These are phyloP conservation scores for Tenthredo amoena DNA, from an alignment of 2,888 invertebrate genomes.

Conservation along the genomic window DNA sequence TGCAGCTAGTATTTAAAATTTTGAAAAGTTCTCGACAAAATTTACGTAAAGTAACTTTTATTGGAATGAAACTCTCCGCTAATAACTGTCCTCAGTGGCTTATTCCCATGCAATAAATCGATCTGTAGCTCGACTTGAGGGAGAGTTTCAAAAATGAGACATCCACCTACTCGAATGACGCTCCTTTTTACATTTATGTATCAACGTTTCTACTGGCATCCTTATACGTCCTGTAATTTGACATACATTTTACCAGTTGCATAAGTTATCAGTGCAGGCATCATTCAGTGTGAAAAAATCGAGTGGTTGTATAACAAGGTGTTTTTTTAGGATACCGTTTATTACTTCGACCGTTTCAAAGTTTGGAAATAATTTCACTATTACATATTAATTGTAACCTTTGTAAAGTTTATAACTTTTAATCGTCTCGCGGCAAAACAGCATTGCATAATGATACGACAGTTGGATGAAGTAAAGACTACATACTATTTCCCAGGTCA, in stretches of 20 bases:
- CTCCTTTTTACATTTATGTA: not conserved
- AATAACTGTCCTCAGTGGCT: not conserved
- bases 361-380: not conserved
- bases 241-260: conserved; percentile 1
- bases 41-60: not conserved
- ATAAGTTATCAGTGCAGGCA: not conserved
- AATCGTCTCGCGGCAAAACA: not conserved
- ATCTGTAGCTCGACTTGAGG: not conserved
- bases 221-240: not conserved
- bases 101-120: not conserved
- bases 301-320: not conserved
- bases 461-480: conserved; percentile 32
- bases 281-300: not conserved
- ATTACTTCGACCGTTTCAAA: not conserved
- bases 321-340: not conserved
- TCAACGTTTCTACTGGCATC: not conserved
- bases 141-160: not conserved
- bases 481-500: conserved; percentile 23
- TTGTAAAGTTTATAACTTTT: not conserved
- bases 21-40: not conserved
- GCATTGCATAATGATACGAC: conserved; percentile 13
- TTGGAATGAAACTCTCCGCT: not conserved
- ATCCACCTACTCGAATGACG: not conserved
- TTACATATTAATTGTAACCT: not conserved
- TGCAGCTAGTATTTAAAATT: not conserved